phyloP scores from a whole-genome alignment of 2,888 invertebrate species.

The Aplocera efformata region DNA sequence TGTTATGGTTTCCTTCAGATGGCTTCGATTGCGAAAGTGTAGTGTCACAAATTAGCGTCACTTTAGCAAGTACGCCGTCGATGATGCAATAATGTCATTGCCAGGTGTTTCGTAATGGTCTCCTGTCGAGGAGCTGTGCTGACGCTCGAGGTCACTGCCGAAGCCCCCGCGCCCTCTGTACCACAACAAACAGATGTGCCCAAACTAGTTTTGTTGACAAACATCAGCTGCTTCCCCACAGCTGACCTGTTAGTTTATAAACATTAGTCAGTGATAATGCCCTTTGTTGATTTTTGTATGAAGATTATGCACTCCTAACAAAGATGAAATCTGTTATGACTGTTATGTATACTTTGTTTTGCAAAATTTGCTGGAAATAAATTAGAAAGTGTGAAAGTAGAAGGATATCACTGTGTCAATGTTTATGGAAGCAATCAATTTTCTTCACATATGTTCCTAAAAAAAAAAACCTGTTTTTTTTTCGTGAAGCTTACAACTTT shows the following conservation, averaged over 20 bases:
- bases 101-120: conserved; percentile 59
- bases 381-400: conserved; percentile 1
- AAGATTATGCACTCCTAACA: background rate
- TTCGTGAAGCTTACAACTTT: too few species aligned
- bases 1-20: conserved; percentile 17
- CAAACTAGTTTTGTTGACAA: conserved; percentile 26
- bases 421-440: background rate
- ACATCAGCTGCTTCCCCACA: conserved; percentile 26
- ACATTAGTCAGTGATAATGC: conserved; percentile 2
- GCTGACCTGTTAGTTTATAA: conserved; percentile 21
- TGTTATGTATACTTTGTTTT: background rate
- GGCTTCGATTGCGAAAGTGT: conserved; percentile 41
- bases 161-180: background rate
- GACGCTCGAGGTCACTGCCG: conserved; percentile 1
- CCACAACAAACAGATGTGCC: conserved; percentile 41
- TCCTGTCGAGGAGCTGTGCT: conserved; percentile 32
- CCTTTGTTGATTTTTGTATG: background rate
- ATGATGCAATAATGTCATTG: conserved; percentile 74
- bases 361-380: background rate
- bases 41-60: conserved; percentile 44
- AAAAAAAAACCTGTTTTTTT: background rate
- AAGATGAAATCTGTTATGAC: background rate
- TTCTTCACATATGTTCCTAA: background rate
- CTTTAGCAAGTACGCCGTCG: conserved; percentile 37
- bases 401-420: background rate